phyloP scores from a whole-genome alignment of 2,888 invertebrate species.

The Volucella zonaria region DNA sequence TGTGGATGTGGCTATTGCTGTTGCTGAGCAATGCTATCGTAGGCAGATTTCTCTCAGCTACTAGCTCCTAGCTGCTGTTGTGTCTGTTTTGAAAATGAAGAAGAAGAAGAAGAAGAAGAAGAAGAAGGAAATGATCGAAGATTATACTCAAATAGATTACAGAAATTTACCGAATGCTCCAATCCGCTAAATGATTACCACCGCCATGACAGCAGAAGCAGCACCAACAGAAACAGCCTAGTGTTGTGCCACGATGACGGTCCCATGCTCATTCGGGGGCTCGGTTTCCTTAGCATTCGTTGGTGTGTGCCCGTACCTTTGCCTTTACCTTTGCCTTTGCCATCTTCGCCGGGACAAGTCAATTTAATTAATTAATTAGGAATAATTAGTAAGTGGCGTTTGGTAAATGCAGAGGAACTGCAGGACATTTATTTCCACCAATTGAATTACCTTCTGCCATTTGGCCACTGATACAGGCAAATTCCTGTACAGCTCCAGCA shows the following conservation, averaged over 20 bases:
- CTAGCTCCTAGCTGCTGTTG: not conserved
- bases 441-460: constrained; percentile 71
- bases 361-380: constrained; percentile 74
- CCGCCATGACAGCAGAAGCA: constrained; percentile 51
- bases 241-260: constrained; percentile 14
- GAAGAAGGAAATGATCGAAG: constrained; percentile 71
- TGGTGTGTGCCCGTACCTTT: no score
- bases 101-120: constrained; percentile 44
- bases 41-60: constrained; percentile 43
- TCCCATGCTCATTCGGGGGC: not conserved
- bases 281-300: no score
- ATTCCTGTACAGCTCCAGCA: constrained; percentile 56
- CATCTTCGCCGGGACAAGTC: constrained; percentile 65
- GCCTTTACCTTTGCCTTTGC: not conserved
- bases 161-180: constrained; percentile 73
- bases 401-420: constrained; percentile 71
- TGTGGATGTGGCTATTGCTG: constrained; percentile 10
- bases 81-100: not conserved
- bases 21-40: constrained; percentile 1
- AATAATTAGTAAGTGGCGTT: constrained; percentile 74
- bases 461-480: constrained; percentile 67
- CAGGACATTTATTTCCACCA: constrained; percentile 71
- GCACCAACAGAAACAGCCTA: constrained; percentile 17
- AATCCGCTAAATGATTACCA: constrained; percentile 73
- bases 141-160: constrained; percentile 73